A percentile compares a stretch with the other conserved stretches of the same genome.
Conservation (phyloP, 2,113 vertebrate species). For the Cricetomys ansorgei region DNA sequence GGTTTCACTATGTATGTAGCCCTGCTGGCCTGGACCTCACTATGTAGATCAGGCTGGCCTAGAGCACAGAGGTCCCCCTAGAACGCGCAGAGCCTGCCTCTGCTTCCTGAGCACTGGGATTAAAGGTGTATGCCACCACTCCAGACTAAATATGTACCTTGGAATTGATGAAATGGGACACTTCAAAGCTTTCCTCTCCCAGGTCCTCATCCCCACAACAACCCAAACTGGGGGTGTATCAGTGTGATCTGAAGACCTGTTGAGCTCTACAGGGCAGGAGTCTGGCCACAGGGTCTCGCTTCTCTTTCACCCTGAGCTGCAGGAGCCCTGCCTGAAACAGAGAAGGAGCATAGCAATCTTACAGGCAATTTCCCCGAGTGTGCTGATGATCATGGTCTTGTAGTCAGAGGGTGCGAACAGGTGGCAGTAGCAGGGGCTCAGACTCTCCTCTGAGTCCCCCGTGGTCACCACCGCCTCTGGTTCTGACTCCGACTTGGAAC, state of each 20-base stretch:
- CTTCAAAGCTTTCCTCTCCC: background rate
- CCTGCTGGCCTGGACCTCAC: background rate
- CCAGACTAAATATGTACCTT: background rate
- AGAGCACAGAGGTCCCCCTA: background rate
- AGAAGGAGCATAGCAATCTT: background rate
- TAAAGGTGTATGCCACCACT: background rate
- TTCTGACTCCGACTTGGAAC: constrained; percentile 47
- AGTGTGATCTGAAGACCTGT: rapidly evolving
- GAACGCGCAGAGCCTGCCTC: too few relatives aligned
- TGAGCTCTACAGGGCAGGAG: background rate
- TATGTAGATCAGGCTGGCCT: background rate
- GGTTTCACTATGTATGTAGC: background rate
- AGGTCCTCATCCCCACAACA: background rate
- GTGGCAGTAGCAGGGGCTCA: constrained; percentile 90
- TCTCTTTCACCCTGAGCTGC: background rate
- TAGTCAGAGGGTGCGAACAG: constrained; percentile 90
- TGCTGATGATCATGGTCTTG: constrained; percentile 95
- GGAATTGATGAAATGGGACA: background rate
- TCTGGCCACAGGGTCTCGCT: background rate
- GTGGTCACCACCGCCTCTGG: constrained; percentile 52
- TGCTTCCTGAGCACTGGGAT: background rate
- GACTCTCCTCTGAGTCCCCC: constrained; percentile 78
- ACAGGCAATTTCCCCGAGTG: constrained; percentile 93
- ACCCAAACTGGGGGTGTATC: rapidly evolving
- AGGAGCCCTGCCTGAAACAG: rapidly evolving